Percentiles rank a stretch among this genome's conserved stretches.
Conservation (phyloP, 2,113 vertebrate species). For the Motacilla alba region DNA sequence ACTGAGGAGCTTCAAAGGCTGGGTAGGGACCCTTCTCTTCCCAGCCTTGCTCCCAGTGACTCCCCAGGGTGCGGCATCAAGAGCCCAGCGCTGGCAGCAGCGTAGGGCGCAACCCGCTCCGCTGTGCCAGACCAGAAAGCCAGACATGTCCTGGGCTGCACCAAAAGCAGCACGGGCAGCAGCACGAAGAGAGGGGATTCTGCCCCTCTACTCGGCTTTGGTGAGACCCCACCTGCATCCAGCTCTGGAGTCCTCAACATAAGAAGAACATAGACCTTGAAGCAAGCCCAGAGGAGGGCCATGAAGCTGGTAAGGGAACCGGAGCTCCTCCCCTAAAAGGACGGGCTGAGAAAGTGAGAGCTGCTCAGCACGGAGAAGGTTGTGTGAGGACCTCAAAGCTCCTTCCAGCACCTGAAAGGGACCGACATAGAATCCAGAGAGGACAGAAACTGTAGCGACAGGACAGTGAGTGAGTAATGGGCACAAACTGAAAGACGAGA, state of each 20-base stretch:
- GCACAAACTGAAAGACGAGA: not conserved
- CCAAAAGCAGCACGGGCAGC: not conserved
- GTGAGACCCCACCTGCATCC: not conserved
- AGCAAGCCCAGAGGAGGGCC: too few relatives aligned
- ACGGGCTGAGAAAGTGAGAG: not conserved
- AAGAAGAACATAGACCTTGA: too few relatives aligned
- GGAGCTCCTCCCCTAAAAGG: not conserved
- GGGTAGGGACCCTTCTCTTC: not conserved
- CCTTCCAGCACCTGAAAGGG: not conserved
- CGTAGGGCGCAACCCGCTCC: rapidly evolving
- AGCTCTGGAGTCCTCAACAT: not conserved
- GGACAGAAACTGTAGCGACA: not conserved
- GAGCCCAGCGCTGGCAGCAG: not conserved
- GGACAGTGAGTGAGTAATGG: not conserved
- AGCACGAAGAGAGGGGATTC: rapidly evolving
- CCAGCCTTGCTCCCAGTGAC: not conserved
- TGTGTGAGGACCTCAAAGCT: too few relatives aligned
- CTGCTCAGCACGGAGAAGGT: too few relatives aligned
- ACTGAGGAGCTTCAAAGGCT: not conserved
- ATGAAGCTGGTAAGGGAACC: not conserved
- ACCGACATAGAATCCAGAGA: rapidly evolving
- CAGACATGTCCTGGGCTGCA: not conserved
- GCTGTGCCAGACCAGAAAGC: rapidly evolving
- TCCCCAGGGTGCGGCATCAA: rapidly evolving
- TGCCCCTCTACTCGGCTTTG: not conserved